These are phyloP conservation scores for Bedellia somnulentella DNA, from an alignment of 2,888 invertebrate species.

Conservation along the genomic window DNA sequence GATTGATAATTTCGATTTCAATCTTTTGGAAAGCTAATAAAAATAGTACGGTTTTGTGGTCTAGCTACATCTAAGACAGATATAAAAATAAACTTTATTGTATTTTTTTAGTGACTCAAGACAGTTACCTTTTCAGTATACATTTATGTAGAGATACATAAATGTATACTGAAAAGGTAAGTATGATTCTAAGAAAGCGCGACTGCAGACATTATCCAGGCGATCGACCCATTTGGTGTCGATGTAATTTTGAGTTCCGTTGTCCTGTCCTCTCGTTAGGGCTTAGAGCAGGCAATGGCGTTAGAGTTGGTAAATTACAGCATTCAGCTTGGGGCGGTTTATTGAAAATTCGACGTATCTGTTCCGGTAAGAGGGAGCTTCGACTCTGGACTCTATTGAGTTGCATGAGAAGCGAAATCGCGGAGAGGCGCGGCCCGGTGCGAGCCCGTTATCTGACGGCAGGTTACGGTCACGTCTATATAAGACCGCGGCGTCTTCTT, in stretches of 20 bases:
- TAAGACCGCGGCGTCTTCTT: conserved; percentile 57
- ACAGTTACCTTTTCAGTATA: too few relatives aligned
- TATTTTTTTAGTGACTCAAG: too few relatives aligned
- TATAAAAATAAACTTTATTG: too few relatives aligned
- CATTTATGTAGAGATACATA: too few relatives aligned
- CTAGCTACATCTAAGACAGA: too few relatives aligned
- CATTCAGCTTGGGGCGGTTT: conserved; percentile 47
- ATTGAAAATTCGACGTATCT: conserved; percentile 56
- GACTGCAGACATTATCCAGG: too few relatives aligned
- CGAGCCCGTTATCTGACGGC: conserved; percentile 58
- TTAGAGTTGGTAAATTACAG: conserved; percentile 44
- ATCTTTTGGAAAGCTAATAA: too few relatives aligned
- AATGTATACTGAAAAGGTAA: too few relatives aligned
- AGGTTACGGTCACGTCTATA: conserved; percentile 60
- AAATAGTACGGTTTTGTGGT: too few relatives aligned
- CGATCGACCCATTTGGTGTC: conserved; percentile 11
- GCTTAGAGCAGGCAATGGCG: conserved; percentile 19
- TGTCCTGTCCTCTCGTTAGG: conserved; percentile 30
- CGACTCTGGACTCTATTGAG: conserved; percentile 23
- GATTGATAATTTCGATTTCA: too few relatives aligned
- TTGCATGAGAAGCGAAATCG: conserved; percentile 24
- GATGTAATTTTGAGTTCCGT: conserved; percentile 35
- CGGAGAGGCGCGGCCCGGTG: conserved; percentile 24
- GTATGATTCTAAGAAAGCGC: too few relatives aligned
- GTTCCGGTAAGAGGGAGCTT: conserved; percentile 30